Evolutionary conservation across 2,888 invertebrate species (phyloP).

Genomic region (Dryocosmus kuriphilus): DNA sequence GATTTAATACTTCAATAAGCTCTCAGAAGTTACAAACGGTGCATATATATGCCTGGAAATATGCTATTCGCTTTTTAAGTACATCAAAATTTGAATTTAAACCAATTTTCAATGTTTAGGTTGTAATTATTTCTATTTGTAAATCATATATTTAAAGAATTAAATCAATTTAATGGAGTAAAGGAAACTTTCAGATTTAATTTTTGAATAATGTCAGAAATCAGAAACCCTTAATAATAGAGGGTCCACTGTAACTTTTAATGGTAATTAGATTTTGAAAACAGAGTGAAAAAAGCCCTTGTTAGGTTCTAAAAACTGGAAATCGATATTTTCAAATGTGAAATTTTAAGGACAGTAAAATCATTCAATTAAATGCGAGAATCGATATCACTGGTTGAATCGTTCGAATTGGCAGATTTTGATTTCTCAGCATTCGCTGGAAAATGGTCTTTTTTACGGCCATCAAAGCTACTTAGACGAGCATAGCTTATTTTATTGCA

Average conservation of each 20-base stretch:
- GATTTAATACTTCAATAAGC: constrained; percentile 19
- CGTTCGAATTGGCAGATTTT: not conserved
- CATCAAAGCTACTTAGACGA: constrained; percentile 7
- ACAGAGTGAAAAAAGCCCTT: too few relatives aligned
- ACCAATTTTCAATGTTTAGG: not conserved
- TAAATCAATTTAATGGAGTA: not conserved
- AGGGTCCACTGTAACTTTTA: too few relatives aligned
- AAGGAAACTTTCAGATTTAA: not conserved
- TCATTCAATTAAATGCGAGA: not conserved
- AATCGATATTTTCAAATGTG: not conserved
- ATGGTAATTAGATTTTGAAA: too few relatives aligned
- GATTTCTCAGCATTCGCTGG: constrained; percentile 17
- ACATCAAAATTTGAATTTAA: not conserved
- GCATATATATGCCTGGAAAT: not conserved
- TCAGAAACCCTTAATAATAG: too few relatives aligned
- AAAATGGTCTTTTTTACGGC: constrained; percentile 14
- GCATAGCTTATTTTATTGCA: constrained; percentile 21
- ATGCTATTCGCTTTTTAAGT: not conserved
- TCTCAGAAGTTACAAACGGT: not conserved
- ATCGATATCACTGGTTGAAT: not conserved
- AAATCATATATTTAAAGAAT: not conserved
- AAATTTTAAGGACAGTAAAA: not conserved
- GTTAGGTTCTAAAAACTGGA: not conserved
- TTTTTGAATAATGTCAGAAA: not conserved
- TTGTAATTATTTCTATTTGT: not conserved